These are phyloP conservation scores for Nesoenas mayeri DNA, from an alignment of 2,113 vertebrate species.

Conservation along the genomic window DNA sequence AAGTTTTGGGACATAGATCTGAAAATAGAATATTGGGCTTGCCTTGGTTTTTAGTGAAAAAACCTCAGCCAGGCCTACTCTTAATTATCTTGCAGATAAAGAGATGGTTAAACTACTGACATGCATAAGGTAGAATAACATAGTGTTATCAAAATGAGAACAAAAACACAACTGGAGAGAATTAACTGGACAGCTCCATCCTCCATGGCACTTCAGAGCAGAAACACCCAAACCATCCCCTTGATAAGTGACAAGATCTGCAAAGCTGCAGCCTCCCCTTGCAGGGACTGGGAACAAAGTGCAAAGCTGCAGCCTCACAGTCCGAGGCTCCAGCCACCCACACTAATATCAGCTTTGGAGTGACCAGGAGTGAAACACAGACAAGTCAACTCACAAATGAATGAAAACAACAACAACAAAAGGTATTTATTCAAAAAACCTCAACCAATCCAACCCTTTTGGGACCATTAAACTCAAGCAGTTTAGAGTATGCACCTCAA, in stretches of 20 bases:
- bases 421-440: accelerated
- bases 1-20: not conserved
- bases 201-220: not conserved
- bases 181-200: not conserved
- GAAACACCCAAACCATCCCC: not conserved
- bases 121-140: not conserved
- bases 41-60: not conserved
- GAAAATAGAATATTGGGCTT: not conserved
- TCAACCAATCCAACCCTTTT: not conserved
- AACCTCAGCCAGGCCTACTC: not conserved
- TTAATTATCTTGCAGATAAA: not conserved
- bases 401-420: not conserved
- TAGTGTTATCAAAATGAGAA: not conserved
- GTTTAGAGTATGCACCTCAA: not conserved
- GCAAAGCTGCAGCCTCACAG: not conserved
- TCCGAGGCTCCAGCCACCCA: not conserved
- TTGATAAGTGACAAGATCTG: accelerated
- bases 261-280: not conserved
- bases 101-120: not conserved
- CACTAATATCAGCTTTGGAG: not conserved
- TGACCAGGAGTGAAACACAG: not conserved
- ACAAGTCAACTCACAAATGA: not conserved
- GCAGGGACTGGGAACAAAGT: not conserved
- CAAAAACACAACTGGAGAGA: not conserved
- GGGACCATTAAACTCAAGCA: not conserved